A percentile compares a stretch with the other conserved stretches of the same genome.
Conservation (phyloP, 2,888 invertebrate genomes). For the Drosophila diplacantha region DNA sequence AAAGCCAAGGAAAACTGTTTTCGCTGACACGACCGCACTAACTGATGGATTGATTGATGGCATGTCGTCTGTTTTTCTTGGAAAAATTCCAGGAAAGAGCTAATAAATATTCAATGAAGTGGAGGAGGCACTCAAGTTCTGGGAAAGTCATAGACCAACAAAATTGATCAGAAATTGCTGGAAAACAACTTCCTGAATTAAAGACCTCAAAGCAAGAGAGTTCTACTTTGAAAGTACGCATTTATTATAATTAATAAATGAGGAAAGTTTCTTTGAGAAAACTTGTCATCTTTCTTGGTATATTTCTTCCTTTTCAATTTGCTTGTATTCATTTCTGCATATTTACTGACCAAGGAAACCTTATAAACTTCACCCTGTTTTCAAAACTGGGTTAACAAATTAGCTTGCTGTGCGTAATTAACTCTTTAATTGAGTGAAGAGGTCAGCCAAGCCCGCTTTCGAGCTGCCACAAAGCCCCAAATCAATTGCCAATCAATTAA, state of each 20-base stretch:
- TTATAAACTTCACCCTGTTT: conserved; percentile 4
- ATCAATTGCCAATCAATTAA: conserved; percentile 41
- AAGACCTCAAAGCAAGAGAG: too few relatives aligned
- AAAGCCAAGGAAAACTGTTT: conserved; percentile 10
- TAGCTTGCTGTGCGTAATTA: conserved; percentile 41
- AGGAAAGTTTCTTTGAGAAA: background rate
- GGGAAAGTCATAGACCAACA: conserved; percentile 1
- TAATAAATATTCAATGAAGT: conserved; percentile 1
- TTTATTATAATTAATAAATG: background rate
- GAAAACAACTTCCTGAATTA: conserved; percentile 2
- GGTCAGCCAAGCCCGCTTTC: conserved; percentile 31
- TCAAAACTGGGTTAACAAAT: conserved; percentile 11
- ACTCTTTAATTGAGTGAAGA: conserved; percentile 29
- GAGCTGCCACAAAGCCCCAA: conserved; percentile 29
- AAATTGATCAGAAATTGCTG: conserved; percentile 38
- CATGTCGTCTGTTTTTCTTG: background rate
- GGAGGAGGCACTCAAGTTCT: background rate
- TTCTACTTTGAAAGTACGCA: background rate
- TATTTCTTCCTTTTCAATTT: background rate
- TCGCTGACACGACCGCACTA: background rate
- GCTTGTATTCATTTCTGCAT: background rate
- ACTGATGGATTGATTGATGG: conserved; percentile 28
- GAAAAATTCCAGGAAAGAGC: background rate
- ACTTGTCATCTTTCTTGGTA: background rate
- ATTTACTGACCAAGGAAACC: background rate